Percentiles rank a stretch among this genome's conserved stretches.
phyloP scores from a whole-genome alignment of 2,888 invertebrate genomes.

The Agrochola litura region DNA sequence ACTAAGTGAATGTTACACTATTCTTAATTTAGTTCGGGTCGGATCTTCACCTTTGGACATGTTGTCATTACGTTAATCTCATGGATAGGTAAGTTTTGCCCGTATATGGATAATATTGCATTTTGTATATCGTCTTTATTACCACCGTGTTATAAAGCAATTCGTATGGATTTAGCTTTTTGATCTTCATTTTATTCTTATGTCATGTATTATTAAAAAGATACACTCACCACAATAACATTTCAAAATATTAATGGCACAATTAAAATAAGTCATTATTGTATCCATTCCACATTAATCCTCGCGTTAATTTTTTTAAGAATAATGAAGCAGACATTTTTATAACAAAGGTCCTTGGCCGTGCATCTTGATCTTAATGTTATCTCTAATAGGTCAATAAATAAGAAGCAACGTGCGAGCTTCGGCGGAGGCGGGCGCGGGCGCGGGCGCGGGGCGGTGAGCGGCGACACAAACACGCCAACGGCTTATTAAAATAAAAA shows the following conservation, averaged over 20 bases:
- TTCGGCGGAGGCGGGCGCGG: conserved; percentile 72
- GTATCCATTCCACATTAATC: conserved; percentile 78
- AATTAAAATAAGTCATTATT: conserved; percentile 56
- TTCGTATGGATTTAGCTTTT: conserved; percentile 20
- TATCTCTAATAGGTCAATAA: conserved; percentile 91
- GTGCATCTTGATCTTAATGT: conserved; percentile 91
- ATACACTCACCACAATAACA: conserved; percentile 32
- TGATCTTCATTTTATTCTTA: conserved; percentile 21
- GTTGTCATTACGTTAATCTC: conserved; percentile 18
- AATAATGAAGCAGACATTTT: conserved; percentile 90
- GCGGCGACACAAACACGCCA: conserved; percentile 85
- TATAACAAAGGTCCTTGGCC: conserved; percentile 91
- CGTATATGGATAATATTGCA: conserved; percentile 20
- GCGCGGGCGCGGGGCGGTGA: conserved; percentile 35
- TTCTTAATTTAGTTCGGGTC: neutral
- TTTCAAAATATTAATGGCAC: conserved; percentile 50
- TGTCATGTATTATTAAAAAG: conserved; percentile 15
- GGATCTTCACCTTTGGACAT: conserved; percentile 9
- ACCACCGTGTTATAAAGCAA: conserved; percentile 7
- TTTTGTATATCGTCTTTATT: conserved; percentile 26
- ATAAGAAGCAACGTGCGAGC: conserved; percentile 90
- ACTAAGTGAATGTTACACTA: neutral
- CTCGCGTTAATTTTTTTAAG: conserved; percentile 85
- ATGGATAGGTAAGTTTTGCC: neutral
- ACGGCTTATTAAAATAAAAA: conserved; percentile 88